Conservation (phyloP, 2,888 invertebrate genomes). For the Lasioglossum malachurum region DNA sequence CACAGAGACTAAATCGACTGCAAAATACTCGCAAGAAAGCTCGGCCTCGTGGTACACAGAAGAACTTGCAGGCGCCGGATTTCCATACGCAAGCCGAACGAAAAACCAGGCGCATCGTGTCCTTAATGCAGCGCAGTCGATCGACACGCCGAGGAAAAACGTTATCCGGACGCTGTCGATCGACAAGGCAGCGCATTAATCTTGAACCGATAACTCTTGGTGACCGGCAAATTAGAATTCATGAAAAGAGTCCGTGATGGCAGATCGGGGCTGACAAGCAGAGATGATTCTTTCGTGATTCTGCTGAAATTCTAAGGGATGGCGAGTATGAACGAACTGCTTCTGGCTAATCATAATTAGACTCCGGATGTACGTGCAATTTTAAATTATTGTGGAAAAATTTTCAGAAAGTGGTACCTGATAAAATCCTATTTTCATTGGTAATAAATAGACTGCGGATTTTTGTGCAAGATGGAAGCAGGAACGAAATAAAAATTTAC, state of each 20-base stretch:
- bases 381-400: no score
- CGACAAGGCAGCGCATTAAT: constrained; percentile 41
- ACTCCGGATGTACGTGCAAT: no score
- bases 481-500: no score
- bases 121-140: constrained; percentile 48
- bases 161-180: constrained; percentile 46
- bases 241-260: constrained; percentile 31
- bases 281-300: not conserved
- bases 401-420: no score
- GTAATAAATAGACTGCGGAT: no score
- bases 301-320: not conserved
- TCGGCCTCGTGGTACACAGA: not conserved
- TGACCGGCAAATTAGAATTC: constrained; percentile 51
- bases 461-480: no score
- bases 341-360: not conserved
- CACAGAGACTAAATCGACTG: not conserved
- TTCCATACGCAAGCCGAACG: constrained; percentile 41
- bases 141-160: constrained; percentile 35
- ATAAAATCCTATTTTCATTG: no score
- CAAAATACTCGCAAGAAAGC: constrained; percentile 8
- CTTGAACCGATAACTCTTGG: constrained; percentile 36
- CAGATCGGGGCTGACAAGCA: constrained; percentile 7
- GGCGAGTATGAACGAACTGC: not conserved
- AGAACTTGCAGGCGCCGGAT: constrained; percentile 35
- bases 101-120: constrained; percentile 25